Evolutionary conservation across 1,140 invertebrate genomes (phyloP).

Genomic region (Achatina immaculata): DNA sequence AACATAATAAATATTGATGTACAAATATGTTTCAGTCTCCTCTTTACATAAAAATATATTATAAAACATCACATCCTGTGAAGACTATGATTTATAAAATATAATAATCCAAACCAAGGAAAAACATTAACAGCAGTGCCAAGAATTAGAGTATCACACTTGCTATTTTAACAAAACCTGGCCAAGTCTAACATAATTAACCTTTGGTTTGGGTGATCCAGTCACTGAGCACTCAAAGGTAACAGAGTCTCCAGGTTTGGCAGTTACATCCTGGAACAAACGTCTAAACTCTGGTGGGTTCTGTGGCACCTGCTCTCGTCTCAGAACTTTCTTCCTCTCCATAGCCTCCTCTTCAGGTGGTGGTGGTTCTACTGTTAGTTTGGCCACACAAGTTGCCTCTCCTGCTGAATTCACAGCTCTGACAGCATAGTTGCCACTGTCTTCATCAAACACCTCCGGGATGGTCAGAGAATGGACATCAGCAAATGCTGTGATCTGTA

Average conservation of each 20-base stretch:
- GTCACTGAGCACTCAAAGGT: conserved; percentile 81
- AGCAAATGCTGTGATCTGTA: conserved; percentile 86
- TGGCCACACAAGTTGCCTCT: conserved; percentile 72
- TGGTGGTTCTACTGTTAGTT: conserved; percentile 72
- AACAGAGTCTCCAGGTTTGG: conserved; percentile 74
- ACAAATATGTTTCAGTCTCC: too few relatives aligned
- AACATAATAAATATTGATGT: too few relatives aligned
- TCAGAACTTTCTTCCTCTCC: conserved; percentile 47
- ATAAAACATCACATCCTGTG: too few relatives aligned
- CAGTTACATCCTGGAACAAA: conserved; percentile 66
- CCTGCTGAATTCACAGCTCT: conserved; percentile 82
- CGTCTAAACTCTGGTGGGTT: conserved; percentile 67
- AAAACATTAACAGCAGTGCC: too few relatives aligned
- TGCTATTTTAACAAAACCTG: too few relatives aligned
- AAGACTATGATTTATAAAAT: too few relatives aligned
- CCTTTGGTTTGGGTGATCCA: conserved; percentile 82
- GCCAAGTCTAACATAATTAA: too few relatives aligned
- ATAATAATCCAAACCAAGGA: too few relatives aligned
- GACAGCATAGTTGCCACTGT: conserved; percentile 92
- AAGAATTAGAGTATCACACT: too few relatives aligned
- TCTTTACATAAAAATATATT: too few relatives aligned
- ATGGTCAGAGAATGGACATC: conserved; percentile 82
- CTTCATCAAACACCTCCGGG: conserved; percentile 73
- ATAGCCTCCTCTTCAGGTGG: conserved; percentile 48
- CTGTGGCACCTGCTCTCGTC: conserved; percentile 49